Percentiles rank a stretch among this genome's conserved stretches.
Evolutionary conservation across 1,140 invertebrate genomes (phyloP).

Genomic region (Nephila pilipes): DNA sequence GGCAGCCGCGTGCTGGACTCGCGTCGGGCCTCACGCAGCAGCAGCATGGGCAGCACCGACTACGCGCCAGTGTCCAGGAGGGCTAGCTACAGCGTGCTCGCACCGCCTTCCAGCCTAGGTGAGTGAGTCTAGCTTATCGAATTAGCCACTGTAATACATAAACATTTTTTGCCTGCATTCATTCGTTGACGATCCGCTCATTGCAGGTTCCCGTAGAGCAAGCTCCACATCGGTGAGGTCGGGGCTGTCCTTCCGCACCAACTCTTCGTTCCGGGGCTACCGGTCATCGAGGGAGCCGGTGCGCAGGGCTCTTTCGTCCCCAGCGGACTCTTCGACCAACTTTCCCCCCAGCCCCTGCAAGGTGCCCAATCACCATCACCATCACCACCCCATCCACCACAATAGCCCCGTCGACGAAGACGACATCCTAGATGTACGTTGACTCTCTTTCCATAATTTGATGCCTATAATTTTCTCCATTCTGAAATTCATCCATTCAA

Average conservation of each 20-base stretch:
- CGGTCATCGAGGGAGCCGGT: slow-evolving; percentile 56
- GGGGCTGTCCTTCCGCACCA: slow-evolving; percentile 63
- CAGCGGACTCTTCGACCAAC: slow-evolving; percentile 46
- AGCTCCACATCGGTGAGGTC: slow-evolving; percentile 76
- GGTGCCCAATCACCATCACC: slow-evolving; percentile 59
- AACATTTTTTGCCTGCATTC: too few relatives aligned
- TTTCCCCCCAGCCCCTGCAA: slow-evolving; percentile 62
- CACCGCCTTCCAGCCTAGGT: slow-evolving; percentile 75
- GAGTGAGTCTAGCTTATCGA: too few relatives aligned
- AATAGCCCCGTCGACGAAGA: slow-evolving; percentile 73
- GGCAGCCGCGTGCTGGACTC: slow-evolving; percentile 57
- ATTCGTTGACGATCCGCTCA: background rate
- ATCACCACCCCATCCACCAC: slow-evolving; percentile 59
- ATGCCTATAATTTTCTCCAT: background rate
- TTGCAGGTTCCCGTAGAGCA: slow-evolving; percentile 73
- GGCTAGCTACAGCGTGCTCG: slow-evolving; percentile 71
- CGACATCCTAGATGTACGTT: slow-evolving; percentile 54
- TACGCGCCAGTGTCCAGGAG: slow-evolving; percentile 73
- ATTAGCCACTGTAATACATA: too few relatives aligned
- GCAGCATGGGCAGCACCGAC: slow-evolving; percentile 61
- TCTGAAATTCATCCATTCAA: background rate
- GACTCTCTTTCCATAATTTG: background rate
- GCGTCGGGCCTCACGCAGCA: slow-evolving; percentile 42
- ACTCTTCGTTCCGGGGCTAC: slow-evolving; percentile 72
- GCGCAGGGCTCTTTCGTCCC: slow-evolving; percentile 63